These are phyloP conservation scores for Cavia porcellus DNA, from an alignment of 2,113 vertebrate species.

Conservation along the genomic window DNA sequence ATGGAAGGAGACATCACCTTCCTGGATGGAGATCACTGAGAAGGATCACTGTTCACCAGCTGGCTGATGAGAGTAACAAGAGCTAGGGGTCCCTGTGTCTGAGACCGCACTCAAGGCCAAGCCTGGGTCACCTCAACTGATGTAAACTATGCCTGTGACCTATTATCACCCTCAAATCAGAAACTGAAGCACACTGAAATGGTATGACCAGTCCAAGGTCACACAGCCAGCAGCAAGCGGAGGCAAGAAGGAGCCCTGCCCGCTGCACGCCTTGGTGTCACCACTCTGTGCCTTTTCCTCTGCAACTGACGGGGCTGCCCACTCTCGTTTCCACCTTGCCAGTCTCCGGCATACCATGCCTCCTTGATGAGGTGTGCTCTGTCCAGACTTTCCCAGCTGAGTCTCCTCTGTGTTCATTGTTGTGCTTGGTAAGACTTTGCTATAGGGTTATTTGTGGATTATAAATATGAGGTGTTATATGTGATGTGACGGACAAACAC, in stretches of 20 bases:
- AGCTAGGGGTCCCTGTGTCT: no score
- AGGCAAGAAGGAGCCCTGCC: neutral
- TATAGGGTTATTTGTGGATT: neutral
- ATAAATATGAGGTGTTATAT: neutral
- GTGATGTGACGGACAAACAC: neutral
- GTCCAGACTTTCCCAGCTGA: neutral
- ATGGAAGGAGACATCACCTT: no score
- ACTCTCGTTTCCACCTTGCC: neutral
- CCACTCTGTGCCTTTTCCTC: neutral
- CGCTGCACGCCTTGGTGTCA: neutral
- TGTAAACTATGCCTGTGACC: neutral
- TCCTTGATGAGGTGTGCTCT: neutral
- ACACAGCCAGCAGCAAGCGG: neutral
- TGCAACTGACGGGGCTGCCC: neutral
- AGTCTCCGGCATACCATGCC: neutral
- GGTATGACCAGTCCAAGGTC: neutral
- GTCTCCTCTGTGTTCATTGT: neutral
- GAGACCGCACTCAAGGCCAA: no score
- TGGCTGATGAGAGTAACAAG: neutral
- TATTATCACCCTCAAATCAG: no score
- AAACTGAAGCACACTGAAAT: neutral
- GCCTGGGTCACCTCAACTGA: neutral
- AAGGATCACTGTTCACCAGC: rapidly evolving
- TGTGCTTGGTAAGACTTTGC: neutral
- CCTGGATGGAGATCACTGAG: neutral